Evolutionary conservation across 1,140 invertebrate genomes (phyloP).

Genomic region (Drosophila lacertosa): DNA sequence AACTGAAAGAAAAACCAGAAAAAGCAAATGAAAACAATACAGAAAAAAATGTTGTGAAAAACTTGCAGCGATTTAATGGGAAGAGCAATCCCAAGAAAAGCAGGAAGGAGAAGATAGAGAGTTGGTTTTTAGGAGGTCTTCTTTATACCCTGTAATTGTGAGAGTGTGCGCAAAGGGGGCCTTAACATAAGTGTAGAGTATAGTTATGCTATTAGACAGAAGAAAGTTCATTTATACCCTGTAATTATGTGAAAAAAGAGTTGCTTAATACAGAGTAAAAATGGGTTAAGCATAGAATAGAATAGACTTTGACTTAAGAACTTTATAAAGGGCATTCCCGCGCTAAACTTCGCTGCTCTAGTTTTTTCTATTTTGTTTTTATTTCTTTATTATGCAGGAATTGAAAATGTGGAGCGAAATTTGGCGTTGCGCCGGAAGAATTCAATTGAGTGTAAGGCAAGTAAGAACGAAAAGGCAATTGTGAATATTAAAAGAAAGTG

Average conservation of each 20-base stretch:
- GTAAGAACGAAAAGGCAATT: slow-evolving; percentile 45
- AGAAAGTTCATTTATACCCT: no score
- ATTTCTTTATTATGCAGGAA: slow-evolving; percentile 80
- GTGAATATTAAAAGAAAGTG: slow-evolving; percentile 62
- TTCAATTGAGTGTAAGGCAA: slow-evolving; percentile 77
- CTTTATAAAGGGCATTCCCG: background rate
- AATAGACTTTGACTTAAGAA: no score
- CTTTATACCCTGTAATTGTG: slow-evolving; percentile 15
- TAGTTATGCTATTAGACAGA: no score
- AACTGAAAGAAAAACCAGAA: slow-evolving; percentile 11
- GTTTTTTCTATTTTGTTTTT: slow-evolving; percentile 53
- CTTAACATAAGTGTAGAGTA: no score
- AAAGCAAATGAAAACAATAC: slow-evolving; percentile 21
- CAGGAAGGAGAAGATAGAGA: slow-evolving; percentile 31
- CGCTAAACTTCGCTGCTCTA: background rate
- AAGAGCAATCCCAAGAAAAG: slow-evolving; percentile 23
- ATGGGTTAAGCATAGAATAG: no score
- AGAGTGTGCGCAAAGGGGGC: background rate
- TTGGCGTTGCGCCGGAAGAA: slow-evolving; percentile 65
- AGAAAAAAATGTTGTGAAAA: slow-evolving; percentile 54
- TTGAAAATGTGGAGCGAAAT: slow-evolving; percentile 69
- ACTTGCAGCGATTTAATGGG: slow-evolving; percentile 66
- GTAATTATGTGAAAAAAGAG: no score
- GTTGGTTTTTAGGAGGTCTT: slow-evolving; percentile 44
- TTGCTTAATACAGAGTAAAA: no score